Conservation (phyloP, 2,797 vertebrate genomes). For the Spinibarbus caldwelli region DNA sequence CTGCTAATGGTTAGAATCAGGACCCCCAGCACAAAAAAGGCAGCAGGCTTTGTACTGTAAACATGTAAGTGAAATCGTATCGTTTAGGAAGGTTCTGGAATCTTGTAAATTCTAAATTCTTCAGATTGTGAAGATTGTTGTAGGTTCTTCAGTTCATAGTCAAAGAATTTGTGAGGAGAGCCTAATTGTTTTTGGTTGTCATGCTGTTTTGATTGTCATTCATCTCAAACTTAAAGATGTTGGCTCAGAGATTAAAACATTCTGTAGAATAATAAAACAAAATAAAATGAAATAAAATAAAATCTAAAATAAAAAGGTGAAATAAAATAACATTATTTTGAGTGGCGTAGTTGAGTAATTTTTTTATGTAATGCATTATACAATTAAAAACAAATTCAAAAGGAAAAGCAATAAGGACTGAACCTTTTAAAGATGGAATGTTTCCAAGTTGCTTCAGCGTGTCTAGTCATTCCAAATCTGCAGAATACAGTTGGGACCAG, state of each 20-base stretch:
- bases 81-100: not conserved
- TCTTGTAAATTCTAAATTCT: not conserved
- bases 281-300: too few species aligned
- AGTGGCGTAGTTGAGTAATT: too few species aligned
- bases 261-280: too few species aligned
- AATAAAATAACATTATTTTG: too few species aligned
- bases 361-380: too few species aligned
- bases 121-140: not conserved
- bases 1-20: not conserved
- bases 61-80: not conserved
- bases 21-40: not conserved
- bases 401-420: not conserved
- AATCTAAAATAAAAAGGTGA: too few species aligned
- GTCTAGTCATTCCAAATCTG: constrained; percentile 24
- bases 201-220: not conserved
- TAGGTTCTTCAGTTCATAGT: not conserved
- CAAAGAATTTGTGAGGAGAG: not conserved
- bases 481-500: constrained; percentile 56
- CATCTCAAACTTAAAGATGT: not conserved
- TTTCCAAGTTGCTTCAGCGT: not conserved
- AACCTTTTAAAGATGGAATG: not conserved
- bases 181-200: not conserved
- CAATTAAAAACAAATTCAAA: not conserved
- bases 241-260: not conserved
- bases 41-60: not conserved